phyloP scores from a whole-genome alignment of 2,797 vertebrate genomes.

The Poeciliopsis paucimaculata region DNA sequence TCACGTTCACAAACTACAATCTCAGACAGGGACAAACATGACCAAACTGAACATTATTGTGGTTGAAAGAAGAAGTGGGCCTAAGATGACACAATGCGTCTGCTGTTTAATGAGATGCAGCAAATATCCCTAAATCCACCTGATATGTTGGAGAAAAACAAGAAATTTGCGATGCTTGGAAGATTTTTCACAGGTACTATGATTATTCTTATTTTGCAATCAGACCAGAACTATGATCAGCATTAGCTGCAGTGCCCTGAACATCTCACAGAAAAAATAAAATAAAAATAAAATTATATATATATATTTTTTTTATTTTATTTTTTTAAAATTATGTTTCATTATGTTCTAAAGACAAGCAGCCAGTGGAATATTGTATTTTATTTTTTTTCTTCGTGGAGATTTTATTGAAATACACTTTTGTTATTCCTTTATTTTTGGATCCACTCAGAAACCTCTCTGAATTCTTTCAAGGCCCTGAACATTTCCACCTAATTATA shows the following conservation, averaged over 20 bases:
- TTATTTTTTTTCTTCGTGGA: neutral
- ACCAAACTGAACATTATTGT: neutral
- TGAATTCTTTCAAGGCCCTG: neutral
- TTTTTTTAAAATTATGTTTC: neutral
- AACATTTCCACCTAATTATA: neutral
- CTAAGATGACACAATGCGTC: neutral
- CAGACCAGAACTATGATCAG: neutral
- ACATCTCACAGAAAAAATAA: too few relatives aligned
- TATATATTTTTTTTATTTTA: too few relatives aligned
- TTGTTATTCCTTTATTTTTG: neutral
- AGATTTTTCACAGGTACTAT: too few relatives aligned
- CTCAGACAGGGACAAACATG: neutral
- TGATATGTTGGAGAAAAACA: neutral
- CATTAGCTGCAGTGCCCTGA: neutral
- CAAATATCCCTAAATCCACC: neutral
- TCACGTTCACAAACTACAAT: neutral
- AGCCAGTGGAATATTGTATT: neutral
- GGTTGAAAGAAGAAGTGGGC: neutral
- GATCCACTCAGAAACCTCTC: neutral
- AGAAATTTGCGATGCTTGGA: neutral
- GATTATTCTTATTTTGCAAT: neutral
- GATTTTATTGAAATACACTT: neutral
- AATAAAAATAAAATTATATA: too few relatives aligned
- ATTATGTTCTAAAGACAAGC: neutral
- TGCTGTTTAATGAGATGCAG: neutral